Evolutionary conservation across 2,113 vertebrate genomes (phyloP).

Genomic region (Sylvilagus bachmani): DNA sequence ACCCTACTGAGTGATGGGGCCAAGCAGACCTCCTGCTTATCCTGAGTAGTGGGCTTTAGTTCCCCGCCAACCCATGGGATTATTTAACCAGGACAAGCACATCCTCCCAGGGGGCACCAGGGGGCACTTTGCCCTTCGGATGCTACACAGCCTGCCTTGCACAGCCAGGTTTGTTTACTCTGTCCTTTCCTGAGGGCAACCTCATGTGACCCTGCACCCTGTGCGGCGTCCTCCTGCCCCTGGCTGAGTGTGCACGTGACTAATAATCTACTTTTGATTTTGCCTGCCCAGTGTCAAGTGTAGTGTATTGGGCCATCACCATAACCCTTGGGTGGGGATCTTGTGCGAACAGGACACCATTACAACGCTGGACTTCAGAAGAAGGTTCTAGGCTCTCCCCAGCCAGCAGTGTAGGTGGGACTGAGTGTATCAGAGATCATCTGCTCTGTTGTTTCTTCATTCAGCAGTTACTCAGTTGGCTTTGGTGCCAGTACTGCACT

Average conservation of each 20-base stretch:
- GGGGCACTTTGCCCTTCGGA: background rate
- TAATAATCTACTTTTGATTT: background rate
- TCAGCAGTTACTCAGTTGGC: background rate
- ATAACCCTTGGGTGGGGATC: background rate
- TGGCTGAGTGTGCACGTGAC: background rate
- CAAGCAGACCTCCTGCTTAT: background rate
- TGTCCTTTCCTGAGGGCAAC: background rate
- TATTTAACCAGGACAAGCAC: background rate
- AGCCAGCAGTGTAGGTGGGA: background rate
- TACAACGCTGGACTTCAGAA: background rate
- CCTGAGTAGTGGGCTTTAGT: background rate
- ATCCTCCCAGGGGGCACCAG: background rate
- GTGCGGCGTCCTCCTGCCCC: background rate
- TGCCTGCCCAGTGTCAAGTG: too few species aligned
- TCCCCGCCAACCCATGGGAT: background rate
- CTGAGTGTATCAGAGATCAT: too few species aligned
- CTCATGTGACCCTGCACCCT: rapidly evolving
- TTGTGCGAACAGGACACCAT: background rate
- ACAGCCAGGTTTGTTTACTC: background rate
- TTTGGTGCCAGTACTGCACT: background rate
- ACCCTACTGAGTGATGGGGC: background rate
- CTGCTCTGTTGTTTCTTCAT: background rate
- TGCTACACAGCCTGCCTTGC: background rate
- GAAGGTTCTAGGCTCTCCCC: background rate
- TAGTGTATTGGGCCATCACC: background rate